A percentile compares a stretch with the other conserved stretches of the same genome.
These are phyloP conservation scores for Nomada ruficornis DNA, from an alignment of 2,888 invertebrate genomes.

Conservation along the genomic window DNA sequence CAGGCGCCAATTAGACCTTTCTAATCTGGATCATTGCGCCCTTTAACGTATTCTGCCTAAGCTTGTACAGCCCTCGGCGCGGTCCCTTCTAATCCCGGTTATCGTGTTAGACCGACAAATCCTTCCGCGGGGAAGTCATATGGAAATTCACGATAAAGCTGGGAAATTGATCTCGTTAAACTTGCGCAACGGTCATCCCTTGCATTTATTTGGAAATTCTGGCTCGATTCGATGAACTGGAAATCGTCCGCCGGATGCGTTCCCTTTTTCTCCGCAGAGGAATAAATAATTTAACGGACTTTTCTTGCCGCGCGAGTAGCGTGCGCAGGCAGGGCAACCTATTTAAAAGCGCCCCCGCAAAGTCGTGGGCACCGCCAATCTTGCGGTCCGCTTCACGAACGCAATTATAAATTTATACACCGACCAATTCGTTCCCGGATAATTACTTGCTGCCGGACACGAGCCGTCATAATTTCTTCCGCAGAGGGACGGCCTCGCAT, in stretches of 20 bases:
- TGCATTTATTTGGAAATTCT: constrained; percentile 20
- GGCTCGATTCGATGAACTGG: background rate
- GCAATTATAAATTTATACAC: constrained; percentile 41
- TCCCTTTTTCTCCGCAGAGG: background rate
- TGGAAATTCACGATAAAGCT: constrained; percentile 62
- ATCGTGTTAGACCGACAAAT: constrained; percentile 60
- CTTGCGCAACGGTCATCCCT: constrained; percentile 24
- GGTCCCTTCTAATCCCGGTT: constrained; percentile 65
- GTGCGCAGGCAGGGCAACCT: background rate
- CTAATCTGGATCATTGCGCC: constrained; percentile 62
- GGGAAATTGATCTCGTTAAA: constrained; percentile 61
- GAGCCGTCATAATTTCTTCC: constrained; percentile 25
- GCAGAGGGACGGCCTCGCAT: background rate
- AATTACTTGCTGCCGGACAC: constrained; percentile 38
- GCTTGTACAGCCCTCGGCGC: constrained; percentile 49
- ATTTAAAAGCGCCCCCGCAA: constrained; percentile 16
- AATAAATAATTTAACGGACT: background rate
- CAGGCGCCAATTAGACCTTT: constrained; percentile 61
- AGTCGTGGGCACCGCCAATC: background rate
- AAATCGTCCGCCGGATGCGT: background rate
- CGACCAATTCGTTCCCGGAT: constrained; percentile 19
- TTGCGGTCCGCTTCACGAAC: background rate
- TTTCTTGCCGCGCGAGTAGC: background rate
- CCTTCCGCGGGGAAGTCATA: constrained; percentile 57
- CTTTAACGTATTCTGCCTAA: constrained; percentile 48